Evolutionary conservation across 2,888 invertebrate species (phyloP).

Genomic region (Drymonia ruficornis): DNA sequence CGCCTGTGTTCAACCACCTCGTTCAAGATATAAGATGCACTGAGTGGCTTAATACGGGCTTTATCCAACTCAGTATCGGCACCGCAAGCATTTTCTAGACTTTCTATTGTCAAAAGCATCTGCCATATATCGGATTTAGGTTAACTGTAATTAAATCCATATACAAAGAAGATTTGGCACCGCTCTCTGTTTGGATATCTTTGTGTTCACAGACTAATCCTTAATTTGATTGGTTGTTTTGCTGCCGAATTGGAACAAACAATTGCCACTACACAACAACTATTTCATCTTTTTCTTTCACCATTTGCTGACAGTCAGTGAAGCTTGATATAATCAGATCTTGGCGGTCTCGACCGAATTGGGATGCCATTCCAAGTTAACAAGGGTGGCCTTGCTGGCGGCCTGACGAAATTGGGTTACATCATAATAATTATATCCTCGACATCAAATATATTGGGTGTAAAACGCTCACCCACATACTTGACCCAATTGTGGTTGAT

Average conservation of each 20-base stretch:
- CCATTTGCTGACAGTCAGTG: slow-evolving; percentile 8
- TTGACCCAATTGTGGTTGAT: slow-evolving; percentile 40
- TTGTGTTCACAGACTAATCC: slow-evolving; percentile 5
- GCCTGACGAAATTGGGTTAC: slow-evolving; percentile 28
- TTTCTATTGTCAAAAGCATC: slow-evolving; percentile 28
- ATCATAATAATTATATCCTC: slow-evolving; percentile 30
- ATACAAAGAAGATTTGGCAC: slow-evolving; percentile 18
- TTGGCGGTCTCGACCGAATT: slow-evolving; percentile 17
- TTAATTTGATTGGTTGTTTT: slow-evolving; percentile 9
- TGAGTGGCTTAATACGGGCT: slow-evolving; percentile 31
- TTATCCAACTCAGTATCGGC: too few species aligned
- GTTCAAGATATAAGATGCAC: slow-evolving; percentile 36
- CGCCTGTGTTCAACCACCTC: slow-evolving; percentile 25
- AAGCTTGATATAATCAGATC: slow-evolving; percentile 16
- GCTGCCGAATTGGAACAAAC: slow-evolving; percentile 5
- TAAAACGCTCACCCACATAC: slow-evolving; percentile 31
- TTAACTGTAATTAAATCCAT: slow-evolving; percentile 27
- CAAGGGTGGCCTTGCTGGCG: slow-evolving; percentile 18
- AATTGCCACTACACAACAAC: slow-evolving; percentile 4
- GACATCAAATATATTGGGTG: slow-evolving; percentile 25
- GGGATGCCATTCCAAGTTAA: slow-evolving; percentile 18
- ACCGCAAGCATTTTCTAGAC: slow-evolving; percentile 30
- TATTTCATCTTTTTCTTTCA: slow-evolving; percentile 8
- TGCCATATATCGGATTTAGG: slow-evolving; percentile 35
- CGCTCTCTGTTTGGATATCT: slow-evolving; percentile 5